Percentiles rank a stretch among this genome's conserved stretches.
Conservation (phyloP, 2,888 invertebrate species). For the Drosophila bunnanda region DNA sequence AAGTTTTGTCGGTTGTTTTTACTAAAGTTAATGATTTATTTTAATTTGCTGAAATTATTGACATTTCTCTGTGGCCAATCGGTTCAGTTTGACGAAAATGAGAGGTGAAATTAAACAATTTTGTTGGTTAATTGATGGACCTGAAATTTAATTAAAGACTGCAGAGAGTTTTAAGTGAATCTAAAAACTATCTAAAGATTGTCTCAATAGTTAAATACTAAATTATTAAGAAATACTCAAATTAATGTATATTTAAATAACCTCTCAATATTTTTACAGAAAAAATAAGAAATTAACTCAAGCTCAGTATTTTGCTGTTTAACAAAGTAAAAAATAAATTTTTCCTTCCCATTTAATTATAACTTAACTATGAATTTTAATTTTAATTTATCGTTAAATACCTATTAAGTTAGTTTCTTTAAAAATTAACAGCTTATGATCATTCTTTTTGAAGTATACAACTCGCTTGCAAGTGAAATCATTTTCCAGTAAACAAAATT, state of each 20-base stretch:
- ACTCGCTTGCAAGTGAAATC: background rate
- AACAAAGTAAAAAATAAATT: too few relatives aligned
- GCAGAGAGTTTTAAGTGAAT: background rate
- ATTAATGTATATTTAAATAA: too few relatives aligned
- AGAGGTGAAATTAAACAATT: slow-evolving; percentile 3
- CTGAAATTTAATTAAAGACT: background rate
- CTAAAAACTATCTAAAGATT: background rate
- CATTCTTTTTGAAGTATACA: background rate
- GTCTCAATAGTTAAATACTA: background rate
- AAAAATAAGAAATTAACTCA: background rate
- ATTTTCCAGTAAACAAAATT: background rate
- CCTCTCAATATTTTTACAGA: too few relatives aligned
- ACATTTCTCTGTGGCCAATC: slow-evolving; percentile 1
- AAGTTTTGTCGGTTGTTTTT: slow-evolving; percentile 3
- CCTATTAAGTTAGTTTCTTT: background rate
- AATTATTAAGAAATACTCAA: background rate
- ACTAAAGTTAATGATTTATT: slow-evolving; percentile 38
- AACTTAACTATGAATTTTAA: background rate
- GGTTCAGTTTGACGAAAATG: background rate
- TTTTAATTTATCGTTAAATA: background rate
- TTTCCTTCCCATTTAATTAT: background rate
- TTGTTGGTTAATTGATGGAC: background rate
- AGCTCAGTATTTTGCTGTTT: background rate
- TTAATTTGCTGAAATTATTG: slow-evolving; percentile 26
- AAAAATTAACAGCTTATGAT: background rate